Evolutionary conservation across 2,113 vertebrate genomes (phyloP).

Genomic region (Mobula birostris): DNA sequence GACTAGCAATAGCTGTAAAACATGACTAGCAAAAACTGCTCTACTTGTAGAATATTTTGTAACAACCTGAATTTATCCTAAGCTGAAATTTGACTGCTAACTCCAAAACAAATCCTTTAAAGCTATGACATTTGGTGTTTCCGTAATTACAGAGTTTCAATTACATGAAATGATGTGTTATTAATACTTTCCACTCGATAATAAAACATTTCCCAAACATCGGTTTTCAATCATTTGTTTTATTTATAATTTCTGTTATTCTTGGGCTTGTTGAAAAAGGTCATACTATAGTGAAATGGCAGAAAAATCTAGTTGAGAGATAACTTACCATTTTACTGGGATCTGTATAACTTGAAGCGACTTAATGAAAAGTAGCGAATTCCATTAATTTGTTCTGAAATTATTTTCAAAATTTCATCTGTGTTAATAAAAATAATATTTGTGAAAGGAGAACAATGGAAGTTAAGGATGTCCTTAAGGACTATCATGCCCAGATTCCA

Average conservation of each 20-base stretch:
- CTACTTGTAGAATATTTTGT: background rate
- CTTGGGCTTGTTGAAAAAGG: background rate
- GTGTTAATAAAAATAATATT: background rate
- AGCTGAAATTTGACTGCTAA: background rate
- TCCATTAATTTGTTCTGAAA: background rate
- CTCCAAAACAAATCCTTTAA: background rate
- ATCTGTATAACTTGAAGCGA: background rate
- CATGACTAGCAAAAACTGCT: background rate
- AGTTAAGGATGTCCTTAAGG: background rate
- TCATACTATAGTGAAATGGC: background rate
- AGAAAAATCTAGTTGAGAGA: background rate
- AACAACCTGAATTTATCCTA: background rate
- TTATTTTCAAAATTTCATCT: background rate
- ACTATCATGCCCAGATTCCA: background rate
- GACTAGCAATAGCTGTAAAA: constrained; percentile 44
- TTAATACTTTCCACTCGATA: background rate
- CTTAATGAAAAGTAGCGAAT: background rate
- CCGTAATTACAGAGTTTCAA: background rate
- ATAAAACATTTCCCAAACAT: background rate
- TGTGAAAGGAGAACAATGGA: background rate
- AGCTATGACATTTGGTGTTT: background rate
- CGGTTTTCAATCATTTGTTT: background rate
- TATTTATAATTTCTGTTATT: background rate
- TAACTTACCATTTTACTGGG: background rate
- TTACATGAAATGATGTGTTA: background rate